Base-by-base conservation (phyloP, 1,140 invertebrate genomes). In the Heterodera carotae region DNA sequence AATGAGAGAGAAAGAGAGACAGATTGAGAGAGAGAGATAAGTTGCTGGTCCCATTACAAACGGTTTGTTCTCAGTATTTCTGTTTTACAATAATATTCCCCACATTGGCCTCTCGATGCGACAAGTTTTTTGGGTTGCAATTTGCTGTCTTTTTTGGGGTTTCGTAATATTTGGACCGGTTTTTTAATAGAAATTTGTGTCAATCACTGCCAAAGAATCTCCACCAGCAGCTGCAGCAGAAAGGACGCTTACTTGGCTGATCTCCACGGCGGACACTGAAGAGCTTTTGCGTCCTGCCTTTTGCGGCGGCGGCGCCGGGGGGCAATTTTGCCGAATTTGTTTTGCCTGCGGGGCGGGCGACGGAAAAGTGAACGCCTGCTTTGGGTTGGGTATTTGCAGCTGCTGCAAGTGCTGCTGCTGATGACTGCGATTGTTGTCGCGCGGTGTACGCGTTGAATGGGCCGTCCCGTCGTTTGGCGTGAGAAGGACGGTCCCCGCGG, bases 71-170 rank as follows among this genome's bases (percentile, higher is more conserved):
- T n/a, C n/a, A n/a, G n/a, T n/a, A n/a, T n/a, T n/a, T n/a, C n/a
- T n/a, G n/a, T n/a, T n/a, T 43, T 43, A 43, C 39, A 10, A 12
- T 43, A 43, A 43, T 43, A 43, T 43, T 43, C 48, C 48, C 48
- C 48, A 4, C 22, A 12, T 18, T 12, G 39, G 33, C 48, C 62
- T 43, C 60, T 59, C 33, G 33, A n/a, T 8, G 39, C 53, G 31
- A 75, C 36, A n/a, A 34, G 81, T 71, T 36, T 34, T 27, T n/a
- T n/a, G n/a, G n/a, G 33, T 39, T 25, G 76, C 56, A 25, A 36
- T n/a, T 29, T 31, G 29, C 22, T 22, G 78, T 53, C n/a, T 22
- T 18, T 33, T 79, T 77, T 76, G 34, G n/a, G n/a, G n/a, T n/a
- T n/a, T n/a, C n/a, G n/a, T n/a, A n/a, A n/a, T n/a, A n/a, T n/a